Conservation (phyloP, 2,797 vertebrate genomes). For the Myoxocephalus aenaeus region DNA sequence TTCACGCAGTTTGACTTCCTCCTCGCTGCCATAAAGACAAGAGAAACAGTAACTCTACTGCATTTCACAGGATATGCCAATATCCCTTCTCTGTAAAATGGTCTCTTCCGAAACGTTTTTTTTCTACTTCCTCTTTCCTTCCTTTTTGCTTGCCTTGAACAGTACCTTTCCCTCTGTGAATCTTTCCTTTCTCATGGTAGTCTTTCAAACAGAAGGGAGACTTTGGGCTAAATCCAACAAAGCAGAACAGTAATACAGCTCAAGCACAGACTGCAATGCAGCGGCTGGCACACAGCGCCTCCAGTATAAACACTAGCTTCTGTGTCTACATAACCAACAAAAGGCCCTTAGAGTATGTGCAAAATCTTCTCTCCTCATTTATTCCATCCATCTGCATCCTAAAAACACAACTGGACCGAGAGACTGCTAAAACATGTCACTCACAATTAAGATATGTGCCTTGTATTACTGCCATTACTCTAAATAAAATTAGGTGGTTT, state of each 20-base stretch:
- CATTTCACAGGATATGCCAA: constrained; percentile 17
- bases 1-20: constrained; percentile 99
- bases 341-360: constrained; percentile 50
- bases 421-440: not conserved
- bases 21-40: constrained; percentile 85
- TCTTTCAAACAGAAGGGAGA: constrained; percentile 50
- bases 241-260: constrained; percentile 44
- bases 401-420: constrained; percentile 19
- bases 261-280: constrained; percentile 37
- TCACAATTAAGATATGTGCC: not conserved
- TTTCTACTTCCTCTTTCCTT: constrained; percentile 29
- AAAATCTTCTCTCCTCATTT: constrained; percentile 16
- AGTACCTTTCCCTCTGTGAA: constrained; percentile 26
- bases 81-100: constrained; percentile 27
- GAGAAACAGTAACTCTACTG: constrained; percentile 31
- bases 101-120: constrained; percentile 33
- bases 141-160: constrained; percentile 8
- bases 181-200: constrained; percentile 29
- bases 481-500: not conserved
- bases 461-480: constrained; percentile 3
- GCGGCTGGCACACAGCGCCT: constrained; percentile 69
- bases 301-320: constrained; percentile 56
- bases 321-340: constrained; percentile 63
- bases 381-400: constrained; percentile 17
- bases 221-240: constrained; percentile 55